These are phyloP conservation scores for Turritopsis rubra DNA, from an alignment of 30 jellyfish, hydroid and myxozoan species.

Conservation along the genomic window DNA sequence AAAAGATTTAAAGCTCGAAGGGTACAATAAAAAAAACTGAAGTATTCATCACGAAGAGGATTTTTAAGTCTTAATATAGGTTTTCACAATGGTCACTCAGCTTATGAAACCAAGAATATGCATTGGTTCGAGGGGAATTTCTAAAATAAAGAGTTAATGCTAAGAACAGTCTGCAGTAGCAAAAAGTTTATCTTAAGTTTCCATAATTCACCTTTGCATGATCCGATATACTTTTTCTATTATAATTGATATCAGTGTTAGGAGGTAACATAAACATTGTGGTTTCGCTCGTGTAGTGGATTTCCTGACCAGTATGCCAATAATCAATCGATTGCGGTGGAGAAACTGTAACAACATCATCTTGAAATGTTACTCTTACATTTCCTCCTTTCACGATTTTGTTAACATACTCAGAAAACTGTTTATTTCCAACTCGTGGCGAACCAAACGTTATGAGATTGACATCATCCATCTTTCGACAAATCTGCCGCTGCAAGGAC, in stretches of 20 bases:
- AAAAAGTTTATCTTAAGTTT: too few species aligned
- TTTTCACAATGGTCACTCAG: too few species aligned
- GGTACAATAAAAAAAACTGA: too few species aligned
- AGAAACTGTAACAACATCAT: background rate
- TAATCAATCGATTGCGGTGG: background rate
- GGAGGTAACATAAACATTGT: background rate
- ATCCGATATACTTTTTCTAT: background rate
- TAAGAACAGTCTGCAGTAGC: too few species aligned
- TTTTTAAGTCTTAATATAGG: too few species aligned
- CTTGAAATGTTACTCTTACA: background rate
- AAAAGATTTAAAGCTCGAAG: too few species aligned
- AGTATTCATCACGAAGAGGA: too few species aligned
- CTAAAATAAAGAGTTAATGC: too few species aligned
- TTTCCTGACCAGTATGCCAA: background rate
- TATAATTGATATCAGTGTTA: background rate
- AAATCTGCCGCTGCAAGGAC: background rate
- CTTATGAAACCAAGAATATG: too few species aligned
- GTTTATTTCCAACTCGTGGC: constrained; percentile 3
- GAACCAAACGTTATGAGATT: constrained; percentile 2
- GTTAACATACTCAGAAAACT: background rate
- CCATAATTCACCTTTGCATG: too few species aligned
- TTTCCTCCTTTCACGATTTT: background rate
- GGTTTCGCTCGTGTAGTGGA: background rate
- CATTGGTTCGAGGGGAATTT: too few species aligned
- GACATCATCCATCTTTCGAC: background rate